Conservation (phyloP, 1,140 invertebrate species). For the Delia radicum region DNA sequence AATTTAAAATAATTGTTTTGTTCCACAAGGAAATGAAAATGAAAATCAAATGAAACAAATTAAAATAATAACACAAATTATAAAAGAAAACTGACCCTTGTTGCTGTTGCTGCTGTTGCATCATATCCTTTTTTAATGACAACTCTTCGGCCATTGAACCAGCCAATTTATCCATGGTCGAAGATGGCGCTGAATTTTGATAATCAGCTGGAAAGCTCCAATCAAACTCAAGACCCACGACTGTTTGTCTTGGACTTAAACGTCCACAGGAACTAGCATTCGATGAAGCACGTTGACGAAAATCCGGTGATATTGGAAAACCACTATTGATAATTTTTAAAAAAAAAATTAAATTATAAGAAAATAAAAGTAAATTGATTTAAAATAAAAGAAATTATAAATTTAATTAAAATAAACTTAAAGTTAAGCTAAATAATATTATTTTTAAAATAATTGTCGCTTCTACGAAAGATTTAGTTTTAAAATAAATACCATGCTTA, state of each 20-base stretch:
- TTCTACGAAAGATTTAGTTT: too few species aligned
- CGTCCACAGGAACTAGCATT: constrained; percentile 91
- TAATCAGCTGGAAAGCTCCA: constrained; percentile 65
- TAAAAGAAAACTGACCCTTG: constrained; percentile 61
- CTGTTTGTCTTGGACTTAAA: constrained; percentile 85
- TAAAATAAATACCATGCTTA: too few species aligned
- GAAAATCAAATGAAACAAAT: constrained; percentile 2
- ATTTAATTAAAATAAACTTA: neutral
- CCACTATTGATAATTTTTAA: constrained; percentile 57
- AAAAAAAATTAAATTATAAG: constrained; percentile 21
- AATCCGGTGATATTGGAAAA: constrained; percentile 82
- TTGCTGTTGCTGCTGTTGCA: constrained; percentile 54
- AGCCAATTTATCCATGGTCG: constrained; percentile 66
- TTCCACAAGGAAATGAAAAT: constrained; percentile 7
- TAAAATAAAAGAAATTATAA: neutral
- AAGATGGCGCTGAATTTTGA: constrained; percentile 54
- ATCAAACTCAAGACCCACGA: constrained; percentile 76
- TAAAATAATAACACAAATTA: constrained; percentile 33
- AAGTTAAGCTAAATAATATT: too few species aligned
- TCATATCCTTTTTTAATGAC: constrained; percentile 73
- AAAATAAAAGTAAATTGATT: neutral
- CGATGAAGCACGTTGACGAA: constrained; percentile 87
- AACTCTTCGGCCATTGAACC: constrained; percentile 83
- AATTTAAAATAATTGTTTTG: neutral
- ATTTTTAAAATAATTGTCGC: too few species aligned